Base-by-base conservation (phyloP, 2,113 vertebrate genomes). In the Ciconia maguari region DNA sequence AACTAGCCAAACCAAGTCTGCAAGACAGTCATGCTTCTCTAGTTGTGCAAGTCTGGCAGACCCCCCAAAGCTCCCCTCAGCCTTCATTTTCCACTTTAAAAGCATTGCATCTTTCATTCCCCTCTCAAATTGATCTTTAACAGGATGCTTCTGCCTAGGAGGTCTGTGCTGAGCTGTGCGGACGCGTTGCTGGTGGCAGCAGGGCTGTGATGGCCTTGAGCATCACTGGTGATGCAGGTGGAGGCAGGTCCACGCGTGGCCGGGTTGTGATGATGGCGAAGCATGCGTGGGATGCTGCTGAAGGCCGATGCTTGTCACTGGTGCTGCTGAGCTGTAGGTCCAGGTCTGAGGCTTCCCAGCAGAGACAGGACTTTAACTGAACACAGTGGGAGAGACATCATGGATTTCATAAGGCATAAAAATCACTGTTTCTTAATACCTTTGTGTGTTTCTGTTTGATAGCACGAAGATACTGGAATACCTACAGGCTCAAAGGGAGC, bases 201-300 rank as follows among this genome's bases (percentile, higher is more conserved):
- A 5, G 42, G n/a, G 48, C 61, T 16, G 38, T 1, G 3, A 2
- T 30, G 60, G 46, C 32, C 34, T 3, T 3, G 5, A 12, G 60
- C 13, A 1, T 58, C 3, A 4, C 68, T 3, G 25, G 76, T 26
- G 72, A 26, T 1, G 2, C 29, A 4, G 80, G 64, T 10, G 27
- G 54, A 21, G n/a, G 46, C 54, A 24, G n/a, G 58, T 71, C 58
- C 36, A 10, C 1, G 3, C 7, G 0, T 7, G 58, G 51, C 32
- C 2, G 8, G 29, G 44, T 12, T 61, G 46, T 52, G 75, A 17
- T 0, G 30, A 19, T 7, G 34, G 65, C 2, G 2, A 25, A 60
- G 41, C 32, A 6, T 2, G 0, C 0, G 0, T 29, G 58, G 42
- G 25, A 1, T 3, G 13, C 16, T 58, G 68, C 48, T 27, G 27